Percentiles rank a stretch among this genome's conserved stretches.
These are phyloP conservation scores for Nephrocerus scutellatus DNA, from an alignment of 2,888 invertebrate species.

Conservation along the genomic window DNA sequence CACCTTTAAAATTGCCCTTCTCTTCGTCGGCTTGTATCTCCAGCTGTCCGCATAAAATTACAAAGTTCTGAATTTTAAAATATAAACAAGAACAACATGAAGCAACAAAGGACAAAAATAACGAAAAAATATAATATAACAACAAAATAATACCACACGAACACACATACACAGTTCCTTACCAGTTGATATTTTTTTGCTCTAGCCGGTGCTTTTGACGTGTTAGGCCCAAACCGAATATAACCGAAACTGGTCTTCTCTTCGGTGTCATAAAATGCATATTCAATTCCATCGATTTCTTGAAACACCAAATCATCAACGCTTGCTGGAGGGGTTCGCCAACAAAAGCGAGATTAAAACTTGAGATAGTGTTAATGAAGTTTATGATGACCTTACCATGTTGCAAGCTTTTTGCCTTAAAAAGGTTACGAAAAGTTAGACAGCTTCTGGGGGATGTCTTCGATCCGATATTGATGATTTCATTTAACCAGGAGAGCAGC, in stretches of 20 bases:
- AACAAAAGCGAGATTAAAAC: slow-evolving; percentile 1
- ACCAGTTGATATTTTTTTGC: slow-evolving; percentile 27
- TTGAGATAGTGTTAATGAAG: neutral
- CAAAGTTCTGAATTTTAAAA: slow-evolving; percentile 23
- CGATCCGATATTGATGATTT: slow-evolving; percentile 11
- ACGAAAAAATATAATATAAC: no score
- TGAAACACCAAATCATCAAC: slow-evolving; percentile 22
- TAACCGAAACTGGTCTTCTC: slow-evolving; percentile 21
- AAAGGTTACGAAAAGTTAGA: no score
- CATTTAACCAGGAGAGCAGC: slow-evolving; percentile 24
- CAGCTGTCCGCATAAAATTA: slow-evolving; percentile 28
- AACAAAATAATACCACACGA: neutral
- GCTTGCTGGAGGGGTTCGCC: slow-evolving; percentile 19
- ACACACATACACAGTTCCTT: slow-evolving; percentile 1
- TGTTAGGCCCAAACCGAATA: slow-evolving; percentile 29
- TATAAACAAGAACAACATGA: neutral
- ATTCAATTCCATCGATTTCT: slow-evolving; percentile 28
- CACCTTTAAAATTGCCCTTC: slow-evolving; percentile 17
- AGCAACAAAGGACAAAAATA: slow-evolving; percentile 1
- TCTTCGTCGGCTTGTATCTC: slow-evolving; percentile 22
- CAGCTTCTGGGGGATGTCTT: no score
- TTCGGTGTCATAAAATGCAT: slow-evolving; percentile 29
- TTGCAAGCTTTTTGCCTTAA: neutral
- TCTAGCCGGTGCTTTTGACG: slow-evolving; percentile 25
- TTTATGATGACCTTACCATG: neutral